Base-by-base conservation (phyloP, 2,113 vertebrate genomes). In the Paradisaea rubra region DNA sequence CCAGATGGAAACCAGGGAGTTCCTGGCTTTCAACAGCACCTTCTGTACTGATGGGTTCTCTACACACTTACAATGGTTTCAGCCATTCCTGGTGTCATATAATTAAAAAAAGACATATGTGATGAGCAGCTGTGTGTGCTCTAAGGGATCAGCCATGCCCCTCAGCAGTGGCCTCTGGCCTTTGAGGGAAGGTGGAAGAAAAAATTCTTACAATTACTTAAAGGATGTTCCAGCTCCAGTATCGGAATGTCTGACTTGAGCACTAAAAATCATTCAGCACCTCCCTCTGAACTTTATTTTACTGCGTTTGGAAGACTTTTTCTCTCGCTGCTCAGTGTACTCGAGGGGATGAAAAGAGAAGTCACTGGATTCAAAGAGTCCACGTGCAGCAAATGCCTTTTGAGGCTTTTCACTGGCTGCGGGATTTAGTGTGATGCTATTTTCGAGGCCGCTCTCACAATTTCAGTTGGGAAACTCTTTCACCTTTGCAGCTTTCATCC, bases 311-410 rank as follows among this genome's bases (percentile, higher is more conserved):
- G 90, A 87, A 82, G 87, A 24, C 39, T 85, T 76, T 79, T 79
- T 53, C 57, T 79, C 13, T 86, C 0, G 4, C 90, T 61, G 7
- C 41, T 84, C 78, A n/a, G 71, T 60, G 82, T 77, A 44, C 85
- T 84, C 1, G 2, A 74, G 89, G 49, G 80, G 87, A 78, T 92
- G 79, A 78, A 87, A 71, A 68, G 56, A 10, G 69, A 66, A 96
- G 79, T 71, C 53, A 37, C 81, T 91, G 54, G 86, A 91, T 81
- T 94, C 72, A 82, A 86, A 93, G 93, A 61, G 71, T 86, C 78
- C 89, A n/a, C 53, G 45, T 89, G 63, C 84, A 85, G 81, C 59
- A 56, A 68, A 69, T 68, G 50, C 87, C 66, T 91, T 86, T 68
- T 39, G 59, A 88, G 87, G 81, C 76, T 84, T 65, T 89, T 53